Percentiles rank a stretch among this genome's conserved stretches.
phyloP scores from a whole-genome alignment of 64 coral and sea anemone genomes.

The Astreopora myriophthalma region DNA sequence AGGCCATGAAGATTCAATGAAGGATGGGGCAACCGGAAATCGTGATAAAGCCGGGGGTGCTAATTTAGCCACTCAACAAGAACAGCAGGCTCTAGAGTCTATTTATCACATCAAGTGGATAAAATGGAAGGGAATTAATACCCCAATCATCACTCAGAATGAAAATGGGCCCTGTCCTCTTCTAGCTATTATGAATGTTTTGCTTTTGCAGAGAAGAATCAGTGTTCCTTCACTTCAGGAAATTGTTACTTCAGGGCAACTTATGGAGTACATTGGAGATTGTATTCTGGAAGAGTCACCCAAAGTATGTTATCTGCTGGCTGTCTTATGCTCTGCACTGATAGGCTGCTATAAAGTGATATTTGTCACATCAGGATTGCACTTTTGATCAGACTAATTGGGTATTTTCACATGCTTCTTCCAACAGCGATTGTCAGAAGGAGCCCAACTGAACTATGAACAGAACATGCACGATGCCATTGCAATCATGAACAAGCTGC shows the following conservation, averaged over 20 bases:
- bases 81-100: constrained; percentile 43
- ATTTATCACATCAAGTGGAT: constrained; percentile 96
- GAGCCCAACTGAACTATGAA: constrained; percentile 97
- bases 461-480: constrained; percentile 99
- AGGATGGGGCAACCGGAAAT: neutral
- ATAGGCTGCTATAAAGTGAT: neutral
- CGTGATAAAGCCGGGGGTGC: neutral
- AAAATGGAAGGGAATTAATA: constrained; percentile 90
- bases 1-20: neutral
- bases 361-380: neutral
- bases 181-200: constrained; percentile 90
- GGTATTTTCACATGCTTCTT: neutral
- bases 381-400: too few species aligned
- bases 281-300: constrained; percentile 87
- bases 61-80: neutral
- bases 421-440: constrained; percentile 78
- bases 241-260: constrained; percentile 80
- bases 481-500: constrained; percentile 93
- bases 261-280: constrained; percentile 99
- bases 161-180: constrained; percentile 98
- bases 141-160: constrained; percentile 94
- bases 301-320: too few species aligned
- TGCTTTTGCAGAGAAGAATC: constrained; percentile 85
- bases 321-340: neutral
- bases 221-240: constrained; percentile 86